Evolutionary conservation across 2,888 invertebrate species (phyloP), one percentile per base, ranked within the genome.

Genomic region (Spodoptera littoralis): DNA sequence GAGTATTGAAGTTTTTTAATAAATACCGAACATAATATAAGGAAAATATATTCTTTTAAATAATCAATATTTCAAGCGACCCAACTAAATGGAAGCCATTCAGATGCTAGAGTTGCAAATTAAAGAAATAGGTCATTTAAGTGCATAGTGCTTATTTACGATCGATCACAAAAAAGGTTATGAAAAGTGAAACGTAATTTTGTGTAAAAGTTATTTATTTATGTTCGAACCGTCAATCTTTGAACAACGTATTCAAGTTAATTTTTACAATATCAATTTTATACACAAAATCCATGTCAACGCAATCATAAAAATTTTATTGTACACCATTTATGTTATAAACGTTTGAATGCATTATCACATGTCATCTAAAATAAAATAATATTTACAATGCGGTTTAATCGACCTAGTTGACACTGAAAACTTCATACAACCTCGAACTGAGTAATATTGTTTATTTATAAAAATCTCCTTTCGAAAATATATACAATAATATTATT

Each of bases 171-270:
- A 9, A 36, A 36, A 36, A 36, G 36, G 36, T 36, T 36, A 36
- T 36, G 36, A 36, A 8, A 36, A 36, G 6, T 22, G 51, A 78
- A 80, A 58, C 70, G 43, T 56, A 70, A 68, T 45, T 57, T 84
- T 89, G 89, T 93, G 92, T 92, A 94, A 94, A 94, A 94, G 89
- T 92, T 92, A 92, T 93, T 93, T 93, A 92, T 92, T 93, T 88
- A 90, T 89, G 90, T 92, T 90, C 90, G 88, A 90, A 92, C 92
- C 89, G 88, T 91, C 88, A 91, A 92, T 92, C 87, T 92, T 87
- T 89, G 92, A 93, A 94, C 92, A 92, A 93, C 90, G 85, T 89
- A 88, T 88, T 90, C 89, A 88, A 90, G 85, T 91, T 89, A 91
- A 88, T 92, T 88, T 92, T 88, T 92, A 94, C 91, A 93, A 93